Conservation (phyloP, 2,797 vertebrate genomes). For the Sciaenops ocellatus region DNA sequence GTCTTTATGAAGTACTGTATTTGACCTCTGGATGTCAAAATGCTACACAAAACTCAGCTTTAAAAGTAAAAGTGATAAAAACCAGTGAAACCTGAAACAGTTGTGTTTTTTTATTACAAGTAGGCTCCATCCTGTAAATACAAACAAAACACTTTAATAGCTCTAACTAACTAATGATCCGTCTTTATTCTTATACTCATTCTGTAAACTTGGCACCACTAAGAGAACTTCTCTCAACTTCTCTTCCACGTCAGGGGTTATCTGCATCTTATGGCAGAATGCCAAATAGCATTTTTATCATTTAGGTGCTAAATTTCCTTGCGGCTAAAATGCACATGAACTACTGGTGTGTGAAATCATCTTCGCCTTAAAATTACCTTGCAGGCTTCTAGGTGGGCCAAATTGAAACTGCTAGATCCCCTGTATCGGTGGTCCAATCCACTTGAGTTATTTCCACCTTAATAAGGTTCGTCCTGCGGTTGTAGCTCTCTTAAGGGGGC, state of each 20-base stretch:
- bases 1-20: too few relatives aligned
- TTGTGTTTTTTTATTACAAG: background rate
- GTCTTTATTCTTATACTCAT: slow-evolving; percentile 2
- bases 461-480: slow-evolving; percentile 43
- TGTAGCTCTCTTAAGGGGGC: slow-evolving; percentile 18
- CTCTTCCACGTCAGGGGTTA: slow-evolving; percentile 38
- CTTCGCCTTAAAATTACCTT: slow-evolving; percentile 33
- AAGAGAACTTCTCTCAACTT: slow-evolving; percentile 35
- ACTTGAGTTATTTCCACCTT: slow-evolving; percentile 55
- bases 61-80: background rate
- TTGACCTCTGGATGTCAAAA: too few relatives aligned
- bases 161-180: background rate
- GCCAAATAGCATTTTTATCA: slow-evolving; percentile 47
- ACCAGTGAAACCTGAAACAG: background rate
- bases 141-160: slow-evolving; percentile 15
- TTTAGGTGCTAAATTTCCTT: slow-evolving; percentile 45
- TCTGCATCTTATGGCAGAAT: slow-evolving; percentile 29
- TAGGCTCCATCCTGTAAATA: background rate
- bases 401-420: slow-evolving; percentile 43
- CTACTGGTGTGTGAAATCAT: slow-evolving; percentile 57
- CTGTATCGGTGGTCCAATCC: slow-evolving; percentile 48
- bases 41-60: too few relatives aligned
- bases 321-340: slow-evolving; percentile 36
- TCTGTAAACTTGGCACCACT: slow-evolving; percentile 4
- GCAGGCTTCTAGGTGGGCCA: slow-evolving; percentile 36